Percentiles rank a stretch among this genome's conserved stretches.
These are phyloP conservation scores for Microdon myrmicae DNA, from an alignment of 2,888 invertebrate species.

Conservation along the genomic window DNA sequence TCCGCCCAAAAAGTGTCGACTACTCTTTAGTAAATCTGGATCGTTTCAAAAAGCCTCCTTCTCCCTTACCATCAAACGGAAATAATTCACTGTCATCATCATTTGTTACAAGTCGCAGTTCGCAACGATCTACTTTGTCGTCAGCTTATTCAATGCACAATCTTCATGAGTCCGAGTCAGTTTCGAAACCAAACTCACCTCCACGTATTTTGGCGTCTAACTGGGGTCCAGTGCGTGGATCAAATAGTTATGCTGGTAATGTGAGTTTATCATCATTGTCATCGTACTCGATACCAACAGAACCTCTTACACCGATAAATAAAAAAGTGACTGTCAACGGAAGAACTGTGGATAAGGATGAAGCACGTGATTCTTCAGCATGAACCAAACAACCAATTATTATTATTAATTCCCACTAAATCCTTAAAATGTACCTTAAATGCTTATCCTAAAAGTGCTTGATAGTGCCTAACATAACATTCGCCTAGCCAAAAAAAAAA, in stretches of 20 bases:
- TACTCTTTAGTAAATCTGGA: conserved; percentile 23
- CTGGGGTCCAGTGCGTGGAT: conserved; percentile 70
- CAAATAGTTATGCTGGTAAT: conserved; percentile 63
- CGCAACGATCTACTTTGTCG: conserved; percentile 56
- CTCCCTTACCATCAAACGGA: conserved; percentile 24
- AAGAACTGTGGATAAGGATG: conserved; percentile 21
- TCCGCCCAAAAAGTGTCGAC: conserved; percentile 36
- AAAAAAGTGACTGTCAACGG: conserved; percentile 36
- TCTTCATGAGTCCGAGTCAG: conserved; percentile 58
- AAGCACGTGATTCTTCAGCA: conserved; percentile 55
- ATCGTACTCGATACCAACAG: conserved; percentile 44
- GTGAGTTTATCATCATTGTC: conserved; percentile 28
- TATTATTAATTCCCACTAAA: conserved; percentile 6
- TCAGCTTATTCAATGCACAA: conserved; percentile 62
- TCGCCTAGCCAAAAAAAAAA: too few relatives aligned
- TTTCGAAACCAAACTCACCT: conserved; percentile 36
- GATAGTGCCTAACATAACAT: too few relatives aligned
- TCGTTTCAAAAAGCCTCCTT: conserved; percentile 40
- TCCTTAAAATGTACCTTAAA: conserved; percentile 2
- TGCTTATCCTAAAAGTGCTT: too few relatives aligned
- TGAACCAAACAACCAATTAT: conserved; percentile 35
- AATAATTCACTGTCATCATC: conserved; percentile 60
- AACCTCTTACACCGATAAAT: conserved; percentile 32
- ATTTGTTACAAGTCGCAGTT: conserved; percentile 65
- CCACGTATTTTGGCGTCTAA: conserved; percentile 47